Evolutionary conservation across 2,888 invertebrate species (phyloP).

Genomic region (Phengaris alcon): DNA sequence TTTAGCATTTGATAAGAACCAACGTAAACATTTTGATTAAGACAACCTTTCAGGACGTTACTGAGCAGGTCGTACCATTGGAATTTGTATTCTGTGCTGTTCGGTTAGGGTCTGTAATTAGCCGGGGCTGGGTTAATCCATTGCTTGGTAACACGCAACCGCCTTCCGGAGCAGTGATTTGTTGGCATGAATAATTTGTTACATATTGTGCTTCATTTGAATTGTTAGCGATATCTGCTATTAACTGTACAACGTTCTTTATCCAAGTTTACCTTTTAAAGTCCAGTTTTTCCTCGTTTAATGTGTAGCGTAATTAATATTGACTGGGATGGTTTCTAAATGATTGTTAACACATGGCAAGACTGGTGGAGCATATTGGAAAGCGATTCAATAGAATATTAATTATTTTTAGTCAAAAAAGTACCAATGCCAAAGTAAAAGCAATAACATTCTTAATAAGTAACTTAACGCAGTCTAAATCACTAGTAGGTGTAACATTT

Average conservation of each 20-base stretch:
- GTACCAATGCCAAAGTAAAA: no score
- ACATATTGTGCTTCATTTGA: slow-evolving; percentile 29
- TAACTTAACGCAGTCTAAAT: no score
- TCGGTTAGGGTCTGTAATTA: neutral
- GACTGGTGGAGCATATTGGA: no score
- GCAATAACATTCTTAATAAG: no score
- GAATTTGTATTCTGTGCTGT: neutral
- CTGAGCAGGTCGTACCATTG: neutral
- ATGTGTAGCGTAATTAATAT: no score
- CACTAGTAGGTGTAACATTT: no score
- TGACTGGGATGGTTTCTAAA: neutral
- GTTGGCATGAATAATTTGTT: slow-evolving; percentile 36
- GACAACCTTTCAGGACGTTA: slow-evolving; percentile 28
- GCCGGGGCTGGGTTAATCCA: slow-evolving; percentile 22
- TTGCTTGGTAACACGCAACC: slow-evolving; percentile 33
- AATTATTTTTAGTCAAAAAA: no score
- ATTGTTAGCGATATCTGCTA: slow-evolving; percentile 29
- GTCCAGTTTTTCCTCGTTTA: neutral
- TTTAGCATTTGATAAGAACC: slow-evolving; percentile 28
- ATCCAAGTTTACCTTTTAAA: neutral
- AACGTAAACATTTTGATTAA: slow-evolving; percentile 31
- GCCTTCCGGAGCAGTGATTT: slow-evolving; percentile 34
- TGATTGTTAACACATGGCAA: neutral
- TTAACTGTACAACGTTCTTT: neutral
- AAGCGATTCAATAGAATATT: no score